A percentile compares a stretch with the other conserved stretches of the same genome.
Conservation (phyloP, 2,888 invertebrate species). For the Hololepta plana region DNA sequence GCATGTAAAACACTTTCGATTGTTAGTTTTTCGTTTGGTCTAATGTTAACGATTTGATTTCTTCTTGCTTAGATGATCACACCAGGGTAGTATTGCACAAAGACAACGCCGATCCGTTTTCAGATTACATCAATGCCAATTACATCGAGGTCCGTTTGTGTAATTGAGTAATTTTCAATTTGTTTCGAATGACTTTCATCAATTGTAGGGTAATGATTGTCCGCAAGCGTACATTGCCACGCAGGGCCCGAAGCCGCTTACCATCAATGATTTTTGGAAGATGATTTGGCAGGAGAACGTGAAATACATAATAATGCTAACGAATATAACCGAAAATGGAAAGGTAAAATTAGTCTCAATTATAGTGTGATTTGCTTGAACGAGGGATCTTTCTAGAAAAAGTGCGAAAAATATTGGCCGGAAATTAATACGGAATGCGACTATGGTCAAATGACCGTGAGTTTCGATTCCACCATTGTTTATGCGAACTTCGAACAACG, state of each 20-base stretch:
- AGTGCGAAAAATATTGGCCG: slow-evolving; percentile 34
- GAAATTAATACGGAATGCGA: slow-evolving; percentile 23
- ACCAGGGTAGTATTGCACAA: slow-evolving; percentile 25
- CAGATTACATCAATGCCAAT: slow-evolving; percentile 32
- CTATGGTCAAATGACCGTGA: slow-evolving; percentile 21
- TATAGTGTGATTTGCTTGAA: slow-evolving; percentile 1
- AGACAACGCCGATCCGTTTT: slow-evolving; percentile 20
- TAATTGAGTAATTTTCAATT: not conserved
- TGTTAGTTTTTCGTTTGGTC: no score
- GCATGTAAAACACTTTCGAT: no score
- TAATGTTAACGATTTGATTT: no score
- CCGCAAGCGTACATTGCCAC: slow-evolving; percentile 23
- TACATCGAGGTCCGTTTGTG: slow-evolving; percentile 19
- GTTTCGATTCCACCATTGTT: slow-evolving; percentile 17
- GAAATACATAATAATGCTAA: slow-evolving; percentile 30
- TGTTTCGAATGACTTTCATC: not conserved
- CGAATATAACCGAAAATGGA: slow-evolving; percentile 28
- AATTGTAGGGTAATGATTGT: slow-evolving; percentile 18
- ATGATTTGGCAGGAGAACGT: slow-evolving; percentile 32
- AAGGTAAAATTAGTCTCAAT: slow-evolving; percentile 18
- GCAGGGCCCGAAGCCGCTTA: slow-evolving; percentile 22
- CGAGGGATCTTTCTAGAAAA: slow-evolving; percentile 24
- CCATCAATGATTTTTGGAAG: slow-evolving; percentile 23
- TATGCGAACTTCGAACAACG: slow-evolving; percentile 24
- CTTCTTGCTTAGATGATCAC: slow-evolving; percentile 32